Evolutionary conservation across 2,797 vertebrate genomes (phyloP).

Genomic region (Xenentodon cancila): DNA sequence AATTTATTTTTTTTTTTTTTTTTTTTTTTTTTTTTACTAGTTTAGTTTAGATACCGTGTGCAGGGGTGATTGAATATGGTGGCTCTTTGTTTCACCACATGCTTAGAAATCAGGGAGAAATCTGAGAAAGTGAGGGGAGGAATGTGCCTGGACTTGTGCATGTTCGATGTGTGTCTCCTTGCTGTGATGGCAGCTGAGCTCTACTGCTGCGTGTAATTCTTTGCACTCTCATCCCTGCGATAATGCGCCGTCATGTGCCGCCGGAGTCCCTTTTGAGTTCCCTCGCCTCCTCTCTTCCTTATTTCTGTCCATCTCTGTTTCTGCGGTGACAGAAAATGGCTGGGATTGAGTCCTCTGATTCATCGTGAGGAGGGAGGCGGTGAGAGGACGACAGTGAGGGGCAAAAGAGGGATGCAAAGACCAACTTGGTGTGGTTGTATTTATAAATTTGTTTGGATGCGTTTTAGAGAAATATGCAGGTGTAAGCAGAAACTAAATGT

Average conservation of each 20-base stretch:
- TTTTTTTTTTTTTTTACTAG: background rate
- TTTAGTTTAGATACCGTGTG: too few species aligned
- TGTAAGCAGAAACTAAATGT: background rate
- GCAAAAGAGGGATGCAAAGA: conserved; percentile 22
- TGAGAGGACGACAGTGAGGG: background rate
- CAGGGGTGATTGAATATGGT: background rate
- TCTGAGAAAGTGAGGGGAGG: background rate
- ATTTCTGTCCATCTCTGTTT: conserved; percentile 25
- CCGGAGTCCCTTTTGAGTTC: conserved; percentile 30
- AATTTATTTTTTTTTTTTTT: too few species aligned
- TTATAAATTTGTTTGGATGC: conserved; percentile 2
- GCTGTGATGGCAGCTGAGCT: conserved; percentile 2
- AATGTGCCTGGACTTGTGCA: background rate
- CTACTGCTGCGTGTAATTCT: conserved; percentile 3
- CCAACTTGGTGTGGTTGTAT: conserved; percentile 6
- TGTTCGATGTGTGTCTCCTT: background rate
- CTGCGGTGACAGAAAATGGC: conserved; percentile 76
- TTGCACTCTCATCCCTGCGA: conserved; percentile 18
- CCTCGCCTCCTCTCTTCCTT: conserved; percentile 3
- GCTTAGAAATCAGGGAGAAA: background rate
- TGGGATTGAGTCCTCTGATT: conserved; percentile 67
- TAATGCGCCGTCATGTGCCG: conserved; percentile 23
- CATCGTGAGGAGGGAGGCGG: conserved; percentile 50
- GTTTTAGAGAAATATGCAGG: conserved; percentile 6
- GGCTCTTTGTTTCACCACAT: background rate